These are phyloP conservation scores for Laticauda colubrina DNA, from an alignment of 2,113 vertebrate species.

Conservation along the genomic window DNA sequence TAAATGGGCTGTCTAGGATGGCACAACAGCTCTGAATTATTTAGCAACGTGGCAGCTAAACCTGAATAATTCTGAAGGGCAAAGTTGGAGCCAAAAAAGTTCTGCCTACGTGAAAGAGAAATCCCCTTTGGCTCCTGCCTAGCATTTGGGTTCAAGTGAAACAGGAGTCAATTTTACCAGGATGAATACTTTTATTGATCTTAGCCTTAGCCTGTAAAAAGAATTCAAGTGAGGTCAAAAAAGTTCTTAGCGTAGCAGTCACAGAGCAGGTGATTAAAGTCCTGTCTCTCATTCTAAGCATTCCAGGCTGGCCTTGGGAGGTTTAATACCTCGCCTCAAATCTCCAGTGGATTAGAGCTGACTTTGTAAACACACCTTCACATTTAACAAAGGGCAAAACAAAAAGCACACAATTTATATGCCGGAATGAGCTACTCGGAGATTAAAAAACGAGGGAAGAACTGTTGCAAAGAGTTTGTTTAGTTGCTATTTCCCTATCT, in stretches of 20 bases:
- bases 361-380: slow-evolving; percentile 68
- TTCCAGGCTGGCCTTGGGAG: slow-evolving; percentile 63
- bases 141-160: slow-evolving; percentile 54
- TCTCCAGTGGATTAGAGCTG: slow-evolving; percentile 64
- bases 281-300: slow-evolving; percentile 67
- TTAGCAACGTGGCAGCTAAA: slow-evolving; percentile 50
- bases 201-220: slow-evolving; percentile 52
- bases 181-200: slow-evolving; percentile 67
- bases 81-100: slow-evolving; percentile 46
- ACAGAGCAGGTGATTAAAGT: slow-evolving; percentile 66
- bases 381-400: slow-evolving; percentile 65
- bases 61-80: slow-evolving; percentile 41
- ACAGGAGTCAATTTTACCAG: slow-evolving; percentile 41
- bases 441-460: slow-evolving; percentile 42
- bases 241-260: slow-evolving; percentile 55
- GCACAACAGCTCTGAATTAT: slow-evolving; percentile 50
- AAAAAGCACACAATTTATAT: slow-evolving; percentile 47
- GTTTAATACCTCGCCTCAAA: slow-evolving; percentile 68
- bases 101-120: slow-evolving; percentile 41
- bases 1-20: slow-evolving; percentile 45
- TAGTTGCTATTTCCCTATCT: slow-evolving; percentile 38
- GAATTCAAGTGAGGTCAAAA: slow-evolving; percentile 56
- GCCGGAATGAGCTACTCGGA: slow-evolving; percentile 46
- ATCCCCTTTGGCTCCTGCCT: slow-evolving; percentile 34
- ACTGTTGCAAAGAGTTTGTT: slow-evolving; percentile 45